These are phyloP conservation scores for Peromyscus eremicus DNA, from an alignment of 2,797 vertebrate genomes.

Conservation along the genomic window DNA sequence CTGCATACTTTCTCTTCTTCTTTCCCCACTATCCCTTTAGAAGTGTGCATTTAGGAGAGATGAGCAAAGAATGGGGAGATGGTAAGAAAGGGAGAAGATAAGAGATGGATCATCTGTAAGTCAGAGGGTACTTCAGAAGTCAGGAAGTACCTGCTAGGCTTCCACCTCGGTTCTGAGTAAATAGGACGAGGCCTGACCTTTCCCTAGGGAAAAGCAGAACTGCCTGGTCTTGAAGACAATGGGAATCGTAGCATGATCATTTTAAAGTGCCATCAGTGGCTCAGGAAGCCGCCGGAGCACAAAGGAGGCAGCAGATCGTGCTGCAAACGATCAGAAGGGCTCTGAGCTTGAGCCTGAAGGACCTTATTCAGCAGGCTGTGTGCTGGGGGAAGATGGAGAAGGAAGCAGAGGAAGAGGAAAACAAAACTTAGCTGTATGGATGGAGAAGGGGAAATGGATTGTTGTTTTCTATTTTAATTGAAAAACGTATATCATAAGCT, in stretches of 20 bases:
- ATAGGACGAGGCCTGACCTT: background rate
- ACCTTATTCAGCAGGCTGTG: background rate
- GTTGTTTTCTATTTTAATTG: background rate
- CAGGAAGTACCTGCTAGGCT: background rate
- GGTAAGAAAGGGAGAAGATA: background rate
- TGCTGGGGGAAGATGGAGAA: background rate
- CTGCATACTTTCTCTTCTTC: background rate
- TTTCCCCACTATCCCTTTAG: background rate
- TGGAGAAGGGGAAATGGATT: background rate
- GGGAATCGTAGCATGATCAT: background rate
- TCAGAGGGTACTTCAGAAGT: background rate
- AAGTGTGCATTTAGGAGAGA: constrained; percentile 24
- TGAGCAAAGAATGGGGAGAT: background rate
- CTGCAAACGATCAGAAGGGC: background rate
- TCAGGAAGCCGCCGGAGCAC: background rate
- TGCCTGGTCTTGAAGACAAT: background rate
- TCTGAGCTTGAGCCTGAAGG: background rate
- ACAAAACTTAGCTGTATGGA: background rate
- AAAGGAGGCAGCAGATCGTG: background rate
- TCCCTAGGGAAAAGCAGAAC: background rate
- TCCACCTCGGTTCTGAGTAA: background rate
- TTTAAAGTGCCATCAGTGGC: background rate
- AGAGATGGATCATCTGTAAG: background rate
- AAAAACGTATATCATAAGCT: background rate
- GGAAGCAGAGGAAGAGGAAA: background rate